Conservation (phyloP, 2,888 invertebrate species). For the Polyommatus icarus region DNA sequence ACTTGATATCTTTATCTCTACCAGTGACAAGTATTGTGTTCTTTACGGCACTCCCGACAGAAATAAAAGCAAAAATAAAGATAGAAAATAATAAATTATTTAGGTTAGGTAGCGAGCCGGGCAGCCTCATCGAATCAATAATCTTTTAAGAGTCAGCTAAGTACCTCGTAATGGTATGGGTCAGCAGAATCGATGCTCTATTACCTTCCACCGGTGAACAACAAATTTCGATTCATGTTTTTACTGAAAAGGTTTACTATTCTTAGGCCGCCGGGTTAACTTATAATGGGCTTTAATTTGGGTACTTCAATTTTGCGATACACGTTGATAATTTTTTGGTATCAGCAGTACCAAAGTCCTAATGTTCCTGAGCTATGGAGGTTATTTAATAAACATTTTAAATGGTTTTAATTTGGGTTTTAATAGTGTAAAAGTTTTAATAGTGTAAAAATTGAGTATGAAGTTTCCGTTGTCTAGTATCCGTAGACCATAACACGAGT, state of each 20-base stretch:
- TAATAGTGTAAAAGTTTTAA: too few relatives aligned
- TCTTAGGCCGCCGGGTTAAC: neutral
- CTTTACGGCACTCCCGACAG: neutral
- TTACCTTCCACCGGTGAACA: constrained; percentile 6
- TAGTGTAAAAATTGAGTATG: too few relatives aligned
- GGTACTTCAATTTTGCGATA: neutral
- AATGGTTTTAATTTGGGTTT: too few relatives aligned
- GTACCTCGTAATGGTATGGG: constrained; percentile 10
- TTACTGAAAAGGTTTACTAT: neutral
- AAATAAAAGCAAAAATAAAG: constrained; percentile 7
- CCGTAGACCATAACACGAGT: too few relatives aligned
- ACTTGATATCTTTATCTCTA: neutral
- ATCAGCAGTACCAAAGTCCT: too few relatives aligned
- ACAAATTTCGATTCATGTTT: neutral
- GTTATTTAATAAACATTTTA: too few relatives aligned
- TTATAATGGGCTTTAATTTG: neutral
- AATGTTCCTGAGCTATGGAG: too few relatives aligned
- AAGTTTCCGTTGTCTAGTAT: too few relatives aligned
- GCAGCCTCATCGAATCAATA: constrained; percentile 5
- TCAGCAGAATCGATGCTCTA: constrained; percentile 24
- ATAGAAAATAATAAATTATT: constrained; percentile 25
- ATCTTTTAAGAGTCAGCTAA: constrained; percentile 1
- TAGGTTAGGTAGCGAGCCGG: neutral
- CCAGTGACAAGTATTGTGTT: constrained; percentile 11
- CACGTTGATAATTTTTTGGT: too few relatives aligned